Evolutionary conservation across 2,113 vertebrate genomes (phyloP).

Genomic region (Malurus cyaneus): DNA sequence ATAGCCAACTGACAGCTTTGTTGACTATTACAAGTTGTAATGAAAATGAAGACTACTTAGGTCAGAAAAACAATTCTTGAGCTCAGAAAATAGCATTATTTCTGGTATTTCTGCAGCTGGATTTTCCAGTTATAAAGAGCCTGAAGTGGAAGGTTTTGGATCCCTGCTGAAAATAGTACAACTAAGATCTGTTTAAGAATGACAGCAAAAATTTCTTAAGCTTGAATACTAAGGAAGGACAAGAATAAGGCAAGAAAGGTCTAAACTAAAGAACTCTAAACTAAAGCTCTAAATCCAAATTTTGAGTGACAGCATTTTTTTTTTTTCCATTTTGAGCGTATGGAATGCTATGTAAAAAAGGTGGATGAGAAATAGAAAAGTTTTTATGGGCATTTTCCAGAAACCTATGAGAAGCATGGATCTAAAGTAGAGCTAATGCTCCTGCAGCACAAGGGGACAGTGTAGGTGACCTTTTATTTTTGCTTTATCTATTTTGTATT

Average conservation of each 20-base stretch:
- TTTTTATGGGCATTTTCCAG: background rate
- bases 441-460: background rate
- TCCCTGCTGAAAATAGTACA: background rate
- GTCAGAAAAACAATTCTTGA: background rate
- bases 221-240: background rate
- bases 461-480: background rate
- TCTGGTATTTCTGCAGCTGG: background rate
- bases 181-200: background rate
- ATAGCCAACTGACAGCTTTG: background rate
- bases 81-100: background rate
- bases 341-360: background rate
- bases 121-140: background rate
- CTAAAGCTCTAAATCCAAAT: background rate
- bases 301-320: background rate
- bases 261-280: background rate
- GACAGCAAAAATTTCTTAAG: background rate
- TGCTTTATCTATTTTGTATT: background rate
- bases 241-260: background rate
- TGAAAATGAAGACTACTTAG: background rate
- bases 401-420: background rate
- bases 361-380: background rate
- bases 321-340: background rate
- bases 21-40: background rate
- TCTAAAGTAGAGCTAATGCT: background rate
- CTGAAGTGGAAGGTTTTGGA: background rate